phyloP scores from a whole-genome alignment of 2,797 vertebrate genomes.

The Circus cinereus region DNA sequence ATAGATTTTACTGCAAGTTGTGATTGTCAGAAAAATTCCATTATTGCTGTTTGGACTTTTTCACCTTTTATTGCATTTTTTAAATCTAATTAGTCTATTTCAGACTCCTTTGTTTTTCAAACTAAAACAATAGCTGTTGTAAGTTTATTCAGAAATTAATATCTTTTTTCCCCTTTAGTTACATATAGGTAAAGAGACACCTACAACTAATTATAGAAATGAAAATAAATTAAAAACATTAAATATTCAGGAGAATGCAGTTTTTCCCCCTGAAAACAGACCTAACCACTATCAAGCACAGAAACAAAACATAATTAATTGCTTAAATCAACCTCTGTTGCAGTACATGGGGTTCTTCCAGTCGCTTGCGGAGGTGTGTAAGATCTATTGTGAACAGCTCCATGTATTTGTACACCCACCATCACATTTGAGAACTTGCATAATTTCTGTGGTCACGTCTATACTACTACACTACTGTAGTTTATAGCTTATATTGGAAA shows the following conservation, averaged over 20 bases:
- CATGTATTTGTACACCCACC: background rate
- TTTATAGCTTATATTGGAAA: background rate
- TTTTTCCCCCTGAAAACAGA: background rate
- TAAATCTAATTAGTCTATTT: slow-evolving; percentile 11
- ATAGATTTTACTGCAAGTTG: background rate
- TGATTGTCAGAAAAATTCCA: background rate
- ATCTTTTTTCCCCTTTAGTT: background rate
- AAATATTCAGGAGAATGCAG: background rate
- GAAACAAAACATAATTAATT: background rate
- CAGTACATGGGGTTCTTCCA: background rate
- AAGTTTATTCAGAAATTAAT: background rate
- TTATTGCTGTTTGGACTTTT: background rate
- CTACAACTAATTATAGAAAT: background rate
- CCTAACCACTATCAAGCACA: background rate
- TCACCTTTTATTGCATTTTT: background rate
- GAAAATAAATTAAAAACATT: background rate
- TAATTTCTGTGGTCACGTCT: fast-evolving
- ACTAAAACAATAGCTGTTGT: background rate
- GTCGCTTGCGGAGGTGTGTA: background rate
- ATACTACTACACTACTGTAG: background rate
- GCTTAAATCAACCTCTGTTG: background rate
- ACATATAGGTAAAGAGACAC: background rate
- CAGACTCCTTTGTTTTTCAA: slow-evolving; percentile 30
- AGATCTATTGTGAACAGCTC: background rate
- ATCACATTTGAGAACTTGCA: background rate